These are phyloP conservation scores for Rhagologus leucostigma DNA, from an alignment of 2,113 vertebrate genomes.

Conservation along the genomic window DNA sequence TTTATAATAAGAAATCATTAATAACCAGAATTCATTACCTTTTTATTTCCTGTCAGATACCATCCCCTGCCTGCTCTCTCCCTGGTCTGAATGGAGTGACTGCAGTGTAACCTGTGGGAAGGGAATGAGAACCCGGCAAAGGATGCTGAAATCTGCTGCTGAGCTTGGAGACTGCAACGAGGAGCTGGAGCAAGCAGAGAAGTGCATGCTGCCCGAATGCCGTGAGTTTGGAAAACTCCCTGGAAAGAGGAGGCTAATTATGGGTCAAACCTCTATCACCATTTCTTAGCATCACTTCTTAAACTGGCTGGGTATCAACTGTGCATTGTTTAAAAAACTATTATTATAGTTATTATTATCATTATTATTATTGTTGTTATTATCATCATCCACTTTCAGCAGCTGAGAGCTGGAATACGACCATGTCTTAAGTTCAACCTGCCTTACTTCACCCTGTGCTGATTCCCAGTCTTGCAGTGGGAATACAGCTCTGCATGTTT, in stretches of 20 bases:
- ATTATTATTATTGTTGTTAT: background rate
- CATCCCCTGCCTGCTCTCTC: slow-evolving; percentile 92
- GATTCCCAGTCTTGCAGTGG: background rate
- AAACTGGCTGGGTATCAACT: background rate
- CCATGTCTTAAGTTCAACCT: background rate
- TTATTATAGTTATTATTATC: accelerated
- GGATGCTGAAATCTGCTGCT: slow-evolving; percentile 91
- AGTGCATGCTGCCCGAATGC: slow-evolving; percentile 97
- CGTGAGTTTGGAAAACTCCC: slow-evolving; percentile 78
- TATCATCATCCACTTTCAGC: background rate
- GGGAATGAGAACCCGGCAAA: slow-evolving; percentile 85
- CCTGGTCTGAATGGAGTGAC: slow-evolving; percentile 97
- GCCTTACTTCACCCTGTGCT: background rate
- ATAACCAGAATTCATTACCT: background rate
- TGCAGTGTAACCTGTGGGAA: slow-evolving; percentile 97
- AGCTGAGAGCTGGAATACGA: background rate
- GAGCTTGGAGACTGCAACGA: slow-evolving; percentile 96
- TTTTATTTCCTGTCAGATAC: slow-evolving; percentile 78
- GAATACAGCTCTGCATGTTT: background rate
- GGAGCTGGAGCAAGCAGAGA: slow-evolving; percentile 94
- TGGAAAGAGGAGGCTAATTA: background rate
- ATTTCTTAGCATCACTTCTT: background rate
- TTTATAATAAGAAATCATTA: background rate
- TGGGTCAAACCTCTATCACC: background rate
- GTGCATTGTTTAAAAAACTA: background rate